Evolutionary conservation across 2,113 vertebrate species (phyloP), one percentile per base, ranked within the genome.

Genomic region (Mesembrinibis cayennensis): DNA sequence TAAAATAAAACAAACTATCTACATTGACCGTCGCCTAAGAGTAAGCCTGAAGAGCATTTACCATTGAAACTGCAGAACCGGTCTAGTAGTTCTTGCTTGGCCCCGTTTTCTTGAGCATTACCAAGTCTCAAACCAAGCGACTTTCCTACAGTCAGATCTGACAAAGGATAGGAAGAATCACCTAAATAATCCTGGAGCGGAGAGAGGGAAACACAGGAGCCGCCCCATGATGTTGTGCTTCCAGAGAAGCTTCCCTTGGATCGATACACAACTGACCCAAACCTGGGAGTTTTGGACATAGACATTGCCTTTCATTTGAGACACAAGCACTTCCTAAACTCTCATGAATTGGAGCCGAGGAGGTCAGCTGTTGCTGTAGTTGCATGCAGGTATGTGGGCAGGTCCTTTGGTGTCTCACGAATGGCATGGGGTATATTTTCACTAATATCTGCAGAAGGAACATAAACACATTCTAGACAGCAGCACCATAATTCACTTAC

Each of bases 181-280:
- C 16, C 34, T 63, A 52, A 63, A 49, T 42, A 73, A 63, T 32
- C 12, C 17, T 38, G 38, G 26, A 42, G 13, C 3, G 4, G 30
- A 58, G 18, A 52, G 4, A 47, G 14, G 29, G 29, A 69, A 70
- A 58, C 0, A 4, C 10, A 49, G 38, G 13, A 78, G 19, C 5
- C 2, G 7, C 6, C 22, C 4, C 26, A 77, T n/a, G 42, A 27
- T 47, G 2, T 26, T 77, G 26, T 67, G 34, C 36, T 62, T 72
- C 63, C 34, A 34, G 47, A 10, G 18, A 47, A 72, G 18, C 12
- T 72, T 77, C 26, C 30, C 13, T 22, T 67, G 38, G 32, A 18
- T 11, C 12, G 13, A 4, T 11, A 25, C 10, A 5, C 71, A 36
- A 21, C 34, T 55, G n/a, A 44, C 10, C 8, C 0, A 0, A 65